These are phyloP conservation scores for Protaetia brevitarsis DNA, from an alignment of 1,140 invertebrate genomes.

Conservation along the genomic window DNA sequence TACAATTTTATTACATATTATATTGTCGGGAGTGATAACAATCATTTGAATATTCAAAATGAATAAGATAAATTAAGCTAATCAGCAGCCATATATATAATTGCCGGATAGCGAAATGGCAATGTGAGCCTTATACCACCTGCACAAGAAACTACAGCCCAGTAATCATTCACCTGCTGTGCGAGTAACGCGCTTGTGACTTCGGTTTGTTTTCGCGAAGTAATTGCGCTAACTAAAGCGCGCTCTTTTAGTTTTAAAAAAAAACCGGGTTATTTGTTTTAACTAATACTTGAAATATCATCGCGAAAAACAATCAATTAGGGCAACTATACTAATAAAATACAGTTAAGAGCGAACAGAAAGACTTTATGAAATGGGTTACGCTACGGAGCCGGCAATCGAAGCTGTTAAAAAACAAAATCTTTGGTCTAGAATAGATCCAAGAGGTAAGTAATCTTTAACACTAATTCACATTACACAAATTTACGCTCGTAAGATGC, in stretches of 20 bases:
- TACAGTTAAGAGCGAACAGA: neutral
- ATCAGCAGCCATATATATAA: constrained; percentile 12
- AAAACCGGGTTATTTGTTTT: neutral
- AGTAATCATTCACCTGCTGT: neutral
- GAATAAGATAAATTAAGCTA: constrained; percentile 9
- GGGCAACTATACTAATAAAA: too few species aligned
- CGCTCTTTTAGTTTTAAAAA: neutral
- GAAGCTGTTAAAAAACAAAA: constrained; percentile 9
- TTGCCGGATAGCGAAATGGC: neutral
- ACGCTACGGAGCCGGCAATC: constrained; percentile 9
- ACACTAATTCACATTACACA: neutral
- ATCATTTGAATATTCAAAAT: constrained; percentile 10
- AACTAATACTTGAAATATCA: too few species aligned
- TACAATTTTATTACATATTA: neutral
- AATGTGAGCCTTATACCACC: neutral
- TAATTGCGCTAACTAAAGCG: neutral
- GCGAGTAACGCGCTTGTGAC: neutral
- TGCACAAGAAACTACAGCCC: neutral
- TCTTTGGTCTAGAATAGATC: neutral
- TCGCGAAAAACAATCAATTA: too few species aligned
- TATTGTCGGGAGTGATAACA: neutral
- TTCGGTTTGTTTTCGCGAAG: constrained; percentile 2
- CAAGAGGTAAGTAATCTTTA: neutral
- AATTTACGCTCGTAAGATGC: neutral
- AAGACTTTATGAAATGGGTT: constrained; percentile 1